Base-by-base conservation (phyloP, 1,140 invertebrate species). In the Drosophila funebris region DNA sequence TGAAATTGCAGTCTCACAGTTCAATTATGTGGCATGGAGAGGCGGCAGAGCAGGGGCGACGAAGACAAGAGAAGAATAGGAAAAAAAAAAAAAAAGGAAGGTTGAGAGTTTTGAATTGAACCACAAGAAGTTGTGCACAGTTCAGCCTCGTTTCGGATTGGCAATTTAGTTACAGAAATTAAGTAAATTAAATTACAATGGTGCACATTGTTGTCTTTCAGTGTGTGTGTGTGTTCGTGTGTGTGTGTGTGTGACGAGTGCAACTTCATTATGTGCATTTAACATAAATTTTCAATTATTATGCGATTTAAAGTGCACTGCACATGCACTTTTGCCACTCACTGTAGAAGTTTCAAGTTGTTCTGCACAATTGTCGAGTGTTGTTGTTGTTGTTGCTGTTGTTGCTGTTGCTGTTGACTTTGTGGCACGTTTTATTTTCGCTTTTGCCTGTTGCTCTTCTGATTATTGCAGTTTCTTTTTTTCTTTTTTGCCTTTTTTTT, bases 281-380 rank as follows among this genome's bases (percentile, higher is more conserved):
- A 87, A 78, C 82, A 85, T 82, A 75, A 81, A 85, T 87, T 77
- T 85, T 82, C 82, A 85, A 85, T 85, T 85, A 87, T 82, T 85
- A 77, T 85, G 81, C 82, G 81, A 85, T 85, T 85, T 69, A 87
- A 80, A 85, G 78, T 87, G 77, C 77, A 81, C 69, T 61, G 64
- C 36, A n/a, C 58, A 66, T 69, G 60, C 74, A 76, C 74, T 73
- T 73, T 53, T 76, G 36, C 43, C 24, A 57, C 64, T 43, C 81
- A 76, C 73, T 70, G 73, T 73, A 50, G 16, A 50, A 67, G 77
- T 68, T 58, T 54, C 54, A 41, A 78, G 71, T 57, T 78, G 70
- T 73, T 43, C 20, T 41, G 29, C 44, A 24, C 13, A 68, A 76
- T 68, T 78, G n/a, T 84, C 73, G 64, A 84, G 73, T 85, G 77